Evolutionary conservation across 2,113 vertebrate species (phyloP).

Genomic region (Boulengeromyrus knoepffleri): DNA sequence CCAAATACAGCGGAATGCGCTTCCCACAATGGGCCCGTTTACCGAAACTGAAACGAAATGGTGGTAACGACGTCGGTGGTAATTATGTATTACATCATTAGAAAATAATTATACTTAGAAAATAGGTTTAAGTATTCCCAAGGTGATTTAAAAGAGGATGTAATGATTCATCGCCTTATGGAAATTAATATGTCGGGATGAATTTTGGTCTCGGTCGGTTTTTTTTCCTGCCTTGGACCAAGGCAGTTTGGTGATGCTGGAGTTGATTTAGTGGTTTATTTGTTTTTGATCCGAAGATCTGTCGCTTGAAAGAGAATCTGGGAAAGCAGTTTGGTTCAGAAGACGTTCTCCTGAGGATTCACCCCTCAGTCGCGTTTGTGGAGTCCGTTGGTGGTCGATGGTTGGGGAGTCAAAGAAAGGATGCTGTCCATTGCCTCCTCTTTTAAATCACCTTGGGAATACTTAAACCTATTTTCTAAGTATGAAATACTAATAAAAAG

Average conservation of each 20-base stretch:
- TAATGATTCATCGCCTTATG: neutral
- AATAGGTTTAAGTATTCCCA: conserved; percentile 36
- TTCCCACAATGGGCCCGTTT: conserved; percentile 47
- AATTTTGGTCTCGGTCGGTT: neutral
- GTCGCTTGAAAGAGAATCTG: conserved; percentile 14
- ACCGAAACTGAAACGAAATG: conserved; percentile 42
- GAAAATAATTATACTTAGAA: conserved; percentile 34
- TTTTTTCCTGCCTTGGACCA: conserved; percentile 6
- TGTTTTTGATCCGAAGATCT: conserved; percentile 7
- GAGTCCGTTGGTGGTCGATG: neutral
- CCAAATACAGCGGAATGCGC: conserved; percentile 18
- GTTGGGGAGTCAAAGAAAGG: neutral
- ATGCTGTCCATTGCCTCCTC: neutral
- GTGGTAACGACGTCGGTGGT: conserved; percentile 40
- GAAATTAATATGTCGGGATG: neutral
- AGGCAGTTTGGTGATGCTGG: neutral
- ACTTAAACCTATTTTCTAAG: too few species aligned
- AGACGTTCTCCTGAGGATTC: neutral
- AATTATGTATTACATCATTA: conserved; percentile 50
- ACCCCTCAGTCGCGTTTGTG: neutral
- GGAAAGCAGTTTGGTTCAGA: conserved; percentile 13
- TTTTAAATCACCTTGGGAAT: too few species aligned
- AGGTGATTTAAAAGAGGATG: neutral
- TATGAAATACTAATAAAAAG: too few species aligned
- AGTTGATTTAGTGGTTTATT: conserved; percentile 8